These are phyloP conservation scores for Abrostola tripartita DNA, from an alignment of 2,888 invertebrate species.

Conservation along the genomic window DNA sequence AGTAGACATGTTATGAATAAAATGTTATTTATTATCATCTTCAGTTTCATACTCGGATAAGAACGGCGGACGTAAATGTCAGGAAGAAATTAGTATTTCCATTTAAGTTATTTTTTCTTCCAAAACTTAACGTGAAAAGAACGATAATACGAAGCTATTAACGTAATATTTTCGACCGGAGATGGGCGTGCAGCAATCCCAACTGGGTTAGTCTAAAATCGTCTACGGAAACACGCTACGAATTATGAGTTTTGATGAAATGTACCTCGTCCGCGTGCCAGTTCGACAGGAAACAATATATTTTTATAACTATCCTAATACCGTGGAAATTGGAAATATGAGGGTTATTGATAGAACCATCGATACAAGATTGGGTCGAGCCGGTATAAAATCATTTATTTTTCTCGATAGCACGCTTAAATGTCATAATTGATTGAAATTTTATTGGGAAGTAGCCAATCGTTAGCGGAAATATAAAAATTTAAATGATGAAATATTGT, in stretches of 20 bases:
- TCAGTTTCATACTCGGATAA: not conserved
- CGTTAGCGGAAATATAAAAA: slow-evolving; percentile 5
- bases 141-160: slow-evolving; percentile 52
- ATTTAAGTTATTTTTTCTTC: not conserved
- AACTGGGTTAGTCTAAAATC: slow-evolving; percentile 84
- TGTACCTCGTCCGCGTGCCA: slow-evolving; percentile 68
- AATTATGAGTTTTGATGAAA: slow-evolving; percentile 88
- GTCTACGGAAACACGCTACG: slow-evolving; percentile 80
- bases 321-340: slow-evolving; percentile 50
- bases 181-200: slow-evolving; percentile 61
- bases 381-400: slow-evolving; percentile 14
- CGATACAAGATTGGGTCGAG: slow-evolving; percentile 24
- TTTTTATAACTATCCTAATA: slow-evolving; percentile 63
- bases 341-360: slow-evolving; percentile 49
- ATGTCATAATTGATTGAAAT: slow-evolving; percentile 3
- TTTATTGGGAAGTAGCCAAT: not conserved
- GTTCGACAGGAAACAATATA: slow-evolving; percentile 77
- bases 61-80: not conserved
- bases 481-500: not conserved
- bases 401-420: slow-evolving; percentile 11
- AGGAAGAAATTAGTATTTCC: not conserved
- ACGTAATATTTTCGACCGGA: slow-evolving; percentile 64
- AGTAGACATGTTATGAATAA: not conserved
- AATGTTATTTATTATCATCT: not conserved
- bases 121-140: slow-evolving; percentile 32